Evolutionary conservation across 2,888 invertebrate species (phyloP).

Genomic region (Mimas tiliae): DNA sequence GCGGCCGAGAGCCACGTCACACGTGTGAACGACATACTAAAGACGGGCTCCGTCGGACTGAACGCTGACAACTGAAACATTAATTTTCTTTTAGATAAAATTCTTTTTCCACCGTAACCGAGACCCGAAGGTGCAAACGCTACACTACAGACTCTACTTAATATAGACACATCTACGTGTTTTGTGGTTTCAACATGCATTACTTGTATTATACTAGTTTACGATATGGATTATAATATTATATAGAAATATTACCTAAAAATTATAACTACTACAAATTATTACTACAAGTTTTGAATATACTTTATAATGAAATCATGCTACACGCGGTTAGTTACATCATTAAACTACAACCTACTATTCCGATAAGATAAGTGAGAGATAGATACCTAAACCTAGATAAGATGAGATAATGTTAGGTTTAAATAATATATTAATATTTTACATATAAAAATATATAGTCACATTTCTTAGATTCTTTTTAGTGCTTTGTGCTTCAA

Average conservation of each 20-base stretch:
- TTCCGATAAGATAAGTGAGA: too few relatives aligned
- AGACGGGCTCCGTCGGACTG: conserved; percentile 80
- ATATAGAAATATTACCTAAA: not conserved
- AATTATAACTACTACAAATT: too few relatives aligned
- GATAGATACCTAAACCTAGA: not conserved
- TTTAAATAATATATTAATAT: too few relatives aligned
- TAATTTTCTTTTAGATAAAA: conserved; percentile 70
- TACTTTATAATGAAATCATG: conserved; percentile 32
- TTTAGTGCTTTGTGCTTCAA: conserved; percentile 9
- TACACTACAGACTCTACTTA: conserved; percentile 35
- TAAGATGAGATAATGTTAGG: too few relatives aligned
- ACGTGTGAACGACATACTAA: conserved; percentile 58
- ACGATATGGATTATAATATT: conserved; percentile 13
- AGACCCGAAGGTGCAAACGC: conserved; percentile 59
- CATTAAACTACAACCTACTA: not conserved
- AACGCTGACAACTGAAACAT: conserved; percentile 82
- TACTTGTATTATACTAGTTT: conserved; percentile 22
- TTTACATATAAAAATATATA: conserved; percentile 7
- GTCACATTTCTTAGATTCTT: not conserved
- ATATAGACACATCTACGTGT: conserved; percentile 35
- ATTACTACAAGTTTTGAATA: too few relatives aligned
- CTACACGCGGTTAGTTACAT: conserved; percentile 48
- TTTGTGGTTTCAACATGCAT: conserved; percentile 51
- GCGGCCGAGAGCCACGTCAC: conserved; percentile 61
- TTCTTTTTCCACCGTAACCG: conserved; percentile 64